Evolutionary conservation across 2,888 invertebrate genomes (phyloP), one percentile per base, ranked within the genome.

Genomic region (Cheilosia grossa): DNA sequence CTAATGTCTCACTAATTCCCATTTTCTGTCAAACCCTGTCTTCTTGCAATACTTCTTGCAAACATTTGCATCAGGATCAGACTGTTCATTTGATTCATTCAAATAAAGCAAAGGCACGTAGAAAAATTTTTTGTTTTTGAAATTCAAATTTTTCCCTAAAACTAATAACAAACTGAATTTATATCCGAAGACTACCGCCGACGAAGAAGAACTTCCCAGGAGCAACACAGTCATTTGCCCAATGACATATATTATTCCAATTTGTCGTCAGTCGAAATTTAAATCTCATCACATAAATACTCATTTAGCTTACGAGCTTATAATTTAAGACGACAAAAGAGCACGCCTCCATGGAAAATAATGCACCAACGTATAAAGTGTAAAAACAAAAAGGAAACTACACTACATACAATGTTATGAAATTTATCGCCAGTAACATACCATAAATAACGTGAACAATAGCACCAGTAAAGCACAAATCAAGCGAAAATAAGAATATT

Each of bases 361-460:
- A 77, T 83, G 79, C 82, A 83, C 79, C 82, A 83, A 83, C 82
- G 17, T 49, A 33, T 30, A 73, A 49, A 70, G 49, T 40, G 47
- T 40, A 59, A 47, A 61, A 73, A 59, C 33, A 72, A 49, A 47
- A 58, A 30, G 30, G 2, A 33, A 53, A 54, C 30, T 70, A 21
- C n/a, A n/a, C n/a, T 21, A 61, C 33, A 49, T 44, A 63, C 42
- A 78, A 72, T 72, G 61, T 61, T 64, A 40, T 53, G 37, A 75
- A 66, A 75, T 72, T 80, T 81, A 85, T 75, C 24, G 61, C 54
- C 81, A 61, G 67, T 59, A 85, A 85, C 85, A 81, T 85, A 85
- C 85, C 85, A 85, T 85, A 85, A 85, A 85, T 75, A 72, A 85
- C 59, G 64, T 85, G 75, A 81, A 85, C 81, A 85, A 85, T 77